Evolutionary conservation across 1,140 invertebrate genomes (phyloP).

Genomic region (Neotoxoptera formosana): DNA sequence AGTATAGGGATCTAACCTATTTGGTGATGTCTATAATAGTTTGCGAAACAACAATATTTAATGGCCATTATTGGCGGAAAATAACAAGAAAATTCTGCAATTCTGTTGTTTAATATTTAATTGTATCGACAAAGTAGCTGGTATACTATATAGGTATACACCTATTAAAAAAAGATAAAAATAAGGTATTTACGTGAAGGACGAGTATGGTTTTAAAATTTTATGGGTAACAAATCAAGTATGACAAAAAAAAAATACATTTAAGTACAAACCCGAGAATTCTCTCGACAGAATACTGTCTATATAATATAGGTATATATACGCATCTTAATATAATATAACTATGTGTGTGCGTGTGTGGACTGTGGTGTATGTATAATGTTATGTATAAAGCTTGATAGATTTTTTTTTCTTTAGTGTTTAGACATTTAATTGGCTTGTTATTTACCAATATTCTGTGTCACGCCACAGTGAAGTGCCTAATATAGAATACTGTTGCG

Average conservation of each 20-base stretch:
- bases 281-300: background rate
- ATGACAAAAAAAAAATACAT: background rate
- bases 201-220: background rate
- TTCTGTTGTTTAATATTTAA: background rate
- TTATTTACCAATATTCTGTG: background rate
- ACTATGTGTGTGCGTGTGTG: background rate
- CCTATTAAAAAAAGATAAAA: background rate
- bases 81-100: background rate
- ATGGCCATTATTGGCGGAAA: background rate
- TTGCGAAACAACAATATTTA: background rate
- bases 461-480: background rate
- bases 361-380: background rate
- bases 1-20: background rate
- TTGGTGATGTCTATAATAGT: background rate
- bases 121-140: background rate
- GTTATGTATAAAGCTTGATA: background rate
- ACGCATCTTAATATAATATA: background rate
- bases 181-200: background rate
- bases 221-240: background rate
- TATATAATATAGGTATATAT: background rate
- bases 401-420: background rate
- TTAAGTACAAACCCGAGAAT: background rate
- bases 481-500: background rate
- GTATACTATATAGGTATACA: background rate
- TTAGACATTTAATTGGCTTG: conserved; percentile 13